These are phyloP conservation scores for Euleptes europaea DNA, from an alignment of 2,113 vertebrate species.

Conservation along the genomic window DNA sequence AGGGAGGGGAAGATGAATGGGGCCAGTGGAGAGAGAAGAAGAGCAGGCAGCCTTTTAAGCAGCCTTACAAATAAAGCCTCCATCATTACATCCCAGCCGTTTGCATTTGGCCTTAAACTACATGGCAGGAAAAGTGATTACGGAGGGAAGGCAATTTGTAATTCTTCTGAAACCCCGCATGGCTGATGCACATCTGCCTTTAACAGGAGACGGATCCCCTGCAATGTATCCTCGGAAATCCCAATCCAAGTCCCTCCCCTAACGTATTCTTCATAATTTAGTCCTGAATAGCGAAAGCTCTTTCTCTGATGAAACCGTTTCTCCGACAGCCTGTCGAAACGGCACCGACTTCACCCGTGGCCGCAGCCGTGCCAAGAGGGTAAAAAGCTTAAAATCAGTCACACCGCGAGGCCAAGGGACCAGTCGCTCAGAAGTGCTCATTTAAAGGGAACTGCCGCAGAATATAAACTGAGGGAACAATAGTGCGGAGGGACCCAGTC, in stretches of 20 bases:
- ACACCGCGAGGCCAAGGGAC: neutral
- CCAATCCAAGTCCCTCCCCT: neutral
- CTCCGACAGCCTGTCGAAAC: neutral
- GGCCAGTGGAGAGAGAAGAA: neutral
- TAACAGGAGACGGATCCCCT: neutral
- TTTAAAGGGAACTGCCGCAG: neutral
- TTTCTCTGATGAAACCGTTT: neutral
- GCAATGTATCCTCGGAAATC: neutral
- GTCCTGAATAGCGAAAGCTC: neutral
- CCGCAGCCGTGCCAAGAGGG: neutral
- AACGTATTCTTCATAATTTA: neutral
- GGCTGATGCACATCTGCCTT: neutral
- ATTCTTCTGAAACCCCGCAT: neutral
- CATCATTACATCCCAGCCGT: conserved; percentile 11
- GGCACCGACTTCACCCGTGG: neutral
- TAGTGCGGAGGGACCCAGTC: neutral
- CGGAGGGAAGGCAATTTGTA: neutral
- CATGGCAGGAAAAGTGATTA: conserved; percentile 10
- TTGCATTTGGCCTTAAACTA: neutral
- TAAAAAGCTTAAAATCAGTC: conserved; percentile 1
- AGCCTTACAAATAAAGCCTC: neutral
- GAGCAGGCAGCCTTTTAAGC: neutral
- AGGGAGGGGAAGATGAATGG: neutral
- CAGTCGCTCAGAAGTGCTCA: neutral
- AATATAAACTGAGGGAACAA: neutral